These are phyloP conservation scores for Mola mola DNA, from an alignment of 2,113 vertebrate species.

Conservation along the genomic window DNA sequence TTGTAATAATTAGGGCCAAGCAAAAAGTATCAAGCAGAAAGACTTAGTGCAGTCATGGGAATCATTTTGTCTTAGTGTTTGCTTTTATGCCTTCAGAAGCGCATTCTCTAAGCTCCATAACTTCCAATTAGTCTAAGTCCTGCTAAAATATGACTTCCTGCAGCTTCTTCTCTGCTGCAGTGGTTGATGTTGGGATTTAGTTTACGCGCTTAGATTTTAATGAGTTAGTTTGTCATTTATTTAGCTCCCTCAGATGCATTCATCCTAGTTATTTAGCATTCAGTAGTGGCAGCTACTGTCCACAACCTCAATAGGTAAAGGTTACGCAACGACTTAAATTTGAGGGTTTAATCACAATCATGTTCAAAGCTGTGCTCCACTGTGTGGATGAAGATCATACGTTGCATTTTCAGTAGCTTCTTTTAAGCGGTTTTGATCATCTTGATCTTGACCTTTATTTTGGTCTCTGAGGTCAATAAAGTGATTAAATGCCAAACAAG, in stretches of 20 bases:
- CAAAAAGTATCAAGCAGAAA: conserved; percentile 51
- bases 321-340: not conserved
- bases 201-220: conserved; percentile 42
- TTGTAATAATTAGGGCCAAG: conserved; percentile 46
- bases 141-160: conserved; percentile 38
- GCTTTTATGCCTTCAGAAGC: conserved; percentile 45
- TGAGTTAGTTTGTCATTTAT: conserved; percentile 35
- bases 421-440: no score
- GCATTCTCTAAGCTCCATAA: conserved; percentile 57
- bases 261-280: conserved; percentile 34
- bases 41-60: conserved; percentile 70
- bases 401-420: no score
- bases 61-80: conserved; percentile 65
- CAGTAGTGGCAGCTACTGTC: conserved; percentile 9
- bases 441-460: no score
- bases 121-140: conserved; percentile 62
- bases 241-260: conserved; percentile 32
- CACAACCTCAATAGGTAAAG: conserved; percentile 6
- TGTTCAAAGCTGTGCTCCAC: not conserved
- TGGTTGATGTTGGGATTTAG: conserved; percentile 35
- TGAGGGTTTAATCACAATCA: not conserved
- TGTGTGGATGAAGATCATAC: not conserved
- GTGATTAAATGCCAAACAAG: no score
- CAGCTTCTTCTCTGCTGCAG: conserved; percentile 15
- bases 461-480: no score